Base-by-base conservation (phyloP, 2,888 invertebrate genomes). In the Drosophila engyochracea region DNA sequence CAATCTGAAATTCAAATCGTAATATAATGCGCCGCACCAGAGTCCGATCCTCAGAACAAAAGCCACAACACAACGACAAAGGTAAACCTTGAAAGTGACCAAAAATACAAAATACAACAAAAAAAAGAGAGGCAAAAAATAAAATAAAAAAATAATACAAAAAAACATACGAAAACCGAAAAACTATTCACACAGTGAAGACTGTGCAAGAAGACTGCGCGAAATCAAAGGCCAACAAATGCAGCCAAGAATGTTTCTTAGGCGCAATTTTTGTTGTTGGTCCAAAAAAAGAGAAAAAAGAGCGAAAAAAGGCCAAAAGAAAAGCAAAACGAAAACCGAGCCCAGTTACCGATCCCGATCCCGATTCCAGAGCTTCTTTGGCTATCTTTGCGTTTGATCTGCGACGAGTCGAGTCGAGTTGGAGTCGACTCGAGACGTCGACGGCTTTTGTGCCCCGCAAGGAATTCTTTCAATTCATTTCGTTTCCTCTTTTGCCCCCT, bases 1-100 rank as follows among this genome's bases (percentile, higher is more conserved):
- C 88, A 88, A 88, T 88, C 88, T 90, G 90, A 88, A 88, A 86
- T 90, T 88, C 88, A 88, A 88, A 88, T 88, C 88, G 88, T 68
- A 82, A 86, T 89, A 79, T 82, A 81, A 84, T 84, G 87, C 82
- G 81, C 30, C 61, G 60, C 47, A 25, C 47, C 47, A 47, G 47
- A 47, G 63, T 58, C 52, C 55, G 75, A 55, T 57, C 66, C 61
- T 51, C 69, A 68, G 73, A 79, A 78, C 86, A 85, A 85, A 84
- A 74, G 72, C 88, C 71, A 37, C 71, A 37, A n/a, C 31, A 73
- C 31, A 73, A 69, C 68, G 72, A 82, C 84, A 70, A 75, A 70
- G 70, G n/a, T 65, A 52, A 79, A 76, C 81, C 81, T 81, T 78
- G 83, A 81, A 83, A 74, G 58, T 69, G 79, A 74, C 79, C 74